phyloP scores from a whole-genome alignment of 2,113 vertebrate genomes.

The Anhinga anhinga region DNA sequence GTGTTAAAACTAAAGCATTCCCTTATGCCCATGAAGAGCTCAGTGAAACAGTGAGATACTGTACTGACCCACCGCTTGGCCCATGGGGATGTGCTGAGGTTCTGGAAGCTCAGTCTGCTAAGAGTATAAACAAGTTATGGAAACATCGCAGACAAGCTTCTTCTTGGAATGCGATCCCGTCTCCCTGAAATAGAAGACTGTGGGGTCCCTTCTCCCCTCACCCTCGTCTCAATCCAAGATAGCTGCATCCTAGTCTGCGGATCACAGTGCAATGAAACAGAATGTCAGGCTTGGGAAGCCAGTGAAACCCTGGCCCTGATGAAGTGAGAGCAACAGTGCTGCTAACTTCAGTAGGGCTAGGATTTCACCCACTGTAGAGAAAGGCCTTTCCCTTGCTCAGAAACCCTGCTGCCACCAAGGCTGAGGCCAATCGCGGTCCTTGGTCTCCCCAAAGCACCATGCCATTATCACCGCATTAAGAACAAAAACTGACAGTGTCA shows the following conservation, averaged over 20 bases:
- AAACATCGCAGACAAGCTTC: neutral
- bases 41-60: neutral
- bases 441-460: neutral
- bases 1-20: neutral
- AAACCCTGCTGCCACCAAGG: neutral
- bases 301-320: neutral
- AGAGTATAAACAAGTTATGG: neutral
- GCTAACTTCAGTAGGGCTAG: neutral
- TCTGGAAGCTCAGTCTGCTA: neutral
- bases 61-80: neutral
- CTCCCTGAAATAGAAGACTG: neutral
- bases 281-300: neutral
- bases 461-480: slow-evolving; percentile 16
- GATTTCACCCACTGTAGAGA: neutral
- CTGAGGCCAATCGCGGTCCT: neutral
- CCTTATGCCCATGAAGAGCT: neutral
- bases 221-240: neutral
- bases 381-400: neutral
- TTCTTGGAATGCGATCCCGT: neutral
- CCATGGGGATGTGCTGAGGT: neutral
- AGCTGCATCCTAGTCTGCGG: neutral
- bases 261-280: neutral
- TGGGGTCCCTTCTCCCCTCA: neutral
- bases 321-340: neutral
- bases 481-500: slow-evolving; percentile 17